Base-by-base conservation (phyloP, 2,113 vertebrate genomes). In the Lepus americanus region DNA sequence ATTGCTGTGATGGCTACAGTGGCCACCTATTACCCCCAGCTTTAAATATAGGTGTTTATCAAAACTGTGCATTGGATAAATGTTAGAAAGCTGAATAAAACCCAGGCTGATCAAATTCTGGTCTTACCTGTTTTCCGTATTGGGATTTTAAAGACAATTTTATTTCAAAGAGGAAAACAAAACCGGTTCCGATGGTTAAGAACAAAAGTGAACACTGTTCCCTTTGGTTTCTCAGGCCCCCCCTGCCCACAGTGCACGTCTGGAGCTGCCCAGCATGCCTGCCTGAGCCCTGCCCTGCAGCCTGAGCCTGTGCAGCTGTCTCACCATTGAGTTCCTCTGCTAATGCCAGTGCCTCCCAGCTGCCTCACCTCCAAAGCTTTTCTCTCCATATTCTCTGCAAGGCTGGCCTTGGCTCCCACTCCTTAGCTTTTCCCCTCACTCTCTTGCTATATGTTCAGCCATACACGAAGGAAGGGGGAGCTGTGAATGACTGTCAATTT, bases 11-110 rank as follows among this genome's bases (percentile, higher is more conserved):
- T 70, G 27, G 84, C 14, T n/a, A 14, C 36, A 92, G 72, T 49
- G 27, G 13, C 39, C 31, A 86, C 29, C 70, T n/a, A 59, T 61
- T 64, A 39, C 53, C 17, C 11, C 29, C 64, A 66, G 27, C 84
- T 90, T 84, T 20, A 82, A 88, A 81, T 67, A n/a, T 82, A 66
- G 84, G 29, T 82, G 31, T 92, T 83, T 74, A 80, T 74, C 70
- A 82, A 81, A 88, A 77, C 9, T 76, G 59, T 96, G 61, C 33
- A 76, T 20, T 80, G 89, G 36, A 61, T 79, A 49, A 77, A 64
- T 89, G 70, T 31, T 95, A 69, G 25, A 69, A 95, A 87, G 33
- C 20, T 79, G 11, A 90, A 13, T 66, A 5, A 85, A 88, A 88
- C 10, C 13, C 79, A 89, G 44, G 16, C 67, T 70, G 36, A 84